Evolutionary conservation across 1,140 invertebrate species (phyloP).

Genomic region (Arctopsyche grandis): DNA sequence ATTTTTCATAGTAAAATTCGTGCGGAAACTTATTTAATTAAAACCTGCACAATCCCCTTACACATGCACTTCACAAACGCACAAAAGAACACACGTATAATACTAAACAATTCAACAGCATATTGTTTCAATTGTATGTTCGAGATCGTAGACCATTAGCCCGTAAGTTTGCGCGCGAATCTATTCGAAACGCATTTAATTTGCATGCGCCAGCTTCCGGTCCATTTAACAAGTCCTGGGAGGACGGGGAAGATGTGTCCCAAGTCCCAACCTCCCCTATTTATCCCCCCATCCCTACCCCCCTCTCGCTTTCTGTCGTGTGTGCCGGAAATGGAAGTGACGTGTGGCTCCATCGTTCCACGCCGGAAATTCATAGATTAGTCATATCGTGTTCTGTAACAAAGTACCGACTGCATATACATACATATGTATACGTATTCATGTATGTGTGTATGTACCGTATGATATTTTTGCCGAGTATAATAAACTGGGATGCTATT

Average conservation of each 20-base stretch:
- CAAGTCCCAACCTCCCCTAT: background rate
- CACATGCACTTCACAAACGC: too few relatives aligned
- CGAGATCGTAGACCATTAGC: too few relatives aligned
- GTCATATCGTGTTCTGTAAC: conserved; percentile 57
- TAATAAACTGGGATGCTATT: background rate
- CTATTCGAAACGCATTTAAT: too few relatives aligned
- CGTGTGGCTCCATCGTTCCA: conserved; percentile 60
- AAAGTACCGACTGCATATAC: conserved; percentile 40
- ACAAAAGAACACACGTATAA: too few relatives aligned
- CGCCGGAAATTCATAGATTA: conserved; percentile 60
- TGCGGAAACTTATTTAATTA: too few relatives aligned
- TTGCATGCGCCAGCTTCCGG: too few relatives aligned
- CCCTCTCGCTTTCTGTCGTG: conserved; percentile 17
- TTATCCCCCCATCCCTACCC: background rate
- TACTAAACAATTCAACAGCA: too few relatives aligned
- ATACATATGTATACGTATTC: background rate
- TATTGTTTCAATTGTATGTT: too few relatives aligned
- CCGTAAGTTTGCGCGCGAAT: too few relatives aligned
- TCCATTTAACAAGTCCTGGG: background rate
- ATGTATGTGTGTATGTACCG: background rate
- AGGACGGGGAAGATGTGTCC: background rate
- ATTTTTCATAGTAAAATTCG: too few relatives aligned
- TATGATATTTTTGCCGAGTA: background rate
- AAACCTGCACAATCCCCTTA: too few relatives aligned
- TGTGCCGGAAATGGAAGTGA: conserved; percentile 58